Evolutionary conservation across 2,113 vertebrate species (phyloP).

Genomic region (Regulus satrapa): DNA sequence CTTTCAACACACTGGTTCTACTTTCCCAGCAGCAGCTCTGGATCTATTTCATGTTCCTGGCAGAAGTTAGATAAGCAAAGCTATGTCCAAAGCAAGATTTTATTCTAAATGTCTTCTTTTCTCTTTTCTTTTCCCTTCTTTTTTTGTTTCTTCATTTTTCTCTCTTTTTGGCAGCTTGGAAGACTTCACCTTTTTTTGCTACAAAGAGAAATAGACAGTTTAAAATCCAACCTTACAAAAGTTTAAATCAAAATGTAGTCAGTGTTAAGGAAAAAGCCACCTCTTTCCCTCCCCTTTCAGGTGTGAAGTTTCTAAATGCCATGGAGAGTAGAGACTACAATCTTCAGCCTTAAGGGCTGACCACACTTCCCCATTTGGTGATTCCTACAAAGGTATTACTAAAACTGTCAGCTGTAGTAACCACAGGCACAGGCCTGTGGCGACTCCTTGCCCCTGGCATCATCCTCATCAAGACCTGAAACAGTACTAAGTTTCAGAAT

Average conservation of each 20-base stretch:
- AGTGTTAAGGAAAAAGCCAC: not conserved
- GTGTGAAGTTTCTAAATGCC: not conserved
- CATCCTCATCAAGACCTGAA: not conserved
- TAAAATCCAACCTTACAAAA: not conserved
- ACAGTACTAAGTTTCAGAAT: not conserved
- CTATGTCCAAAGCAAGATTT: not conserved
- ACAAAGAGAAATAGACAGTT: not conserved
- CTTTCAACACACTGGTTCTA: not conserved
- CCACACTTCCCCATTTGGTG: not conserved
- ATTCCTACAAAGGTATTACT: rapidly evolving
- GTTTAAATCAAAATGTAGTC: not conserved
- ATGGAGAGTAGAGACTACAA: rapidly evolving
- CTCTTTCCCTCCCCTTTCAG: not conserved
- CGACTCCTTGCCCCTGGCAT: not conserved
- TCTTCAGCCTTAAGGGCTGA: not conserved
- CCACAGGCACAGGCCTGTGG: not conserved
- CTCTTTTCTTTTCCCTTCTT: slow-evolving; percentile 80
- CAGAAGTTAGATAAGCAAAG: not conserved
- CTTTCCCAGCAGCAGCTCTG: not conserved
- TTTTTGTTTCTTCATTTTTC: slow-evolving; percentile 79
- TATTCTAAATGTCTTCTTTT: slow-evolving; percentile 72
- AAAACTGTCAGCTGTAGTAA: not conserved
- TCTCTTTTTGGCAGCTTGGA: slow-evolving; percentile 79
- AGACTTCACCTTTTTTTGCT: slow-evolving; percentile 86
- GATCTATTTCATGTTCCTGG: not conserved